These are phyloP conservation scores for Takifugu bimaculatus DNA, from an alignment of 2,113 vertebrate species.

Conservation along the genomic window DNA sequence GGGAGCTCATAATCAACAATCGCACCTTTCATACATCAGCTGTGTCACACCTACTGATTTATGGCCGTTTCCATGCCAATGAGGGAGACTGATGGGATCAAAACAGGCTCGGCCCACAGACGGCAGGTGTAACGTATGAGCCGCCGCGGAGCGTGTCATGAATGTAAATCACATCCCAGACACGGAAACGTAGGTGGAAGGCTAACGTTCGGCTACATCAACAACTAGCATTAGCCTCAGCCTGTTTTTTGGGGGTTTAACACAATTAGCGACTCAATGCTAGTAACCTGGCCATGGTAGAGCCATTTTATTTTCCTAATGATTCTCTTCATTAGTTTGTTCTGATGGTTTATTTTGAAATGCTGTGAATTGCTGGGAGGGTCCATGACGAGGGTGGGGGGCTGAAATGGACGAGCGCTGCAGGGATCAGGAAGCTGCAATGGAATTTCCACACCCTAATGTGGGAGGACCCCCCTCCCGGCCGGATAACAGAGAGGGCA, in stretches of 20 bases:
- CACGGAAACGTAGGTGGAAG: background rate
- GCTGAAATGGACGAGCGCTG: constrained; percentile 9
- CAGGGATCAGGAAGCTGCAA: constrained; percentile 51
- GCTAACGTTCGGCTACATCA: no score
- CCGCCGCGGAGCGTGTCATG: constrained; percentile 12
- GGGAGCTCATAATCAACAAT: constrained; percentile 27
- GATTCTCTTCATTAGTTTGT: no score
- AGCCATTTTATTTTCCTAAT: no score
- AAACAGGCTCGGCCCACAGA: constrained; percentile 1
- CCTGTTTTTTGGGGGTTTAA: no score
- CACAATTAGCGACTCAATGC: no score
- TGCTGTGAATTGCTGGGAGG: background rate
- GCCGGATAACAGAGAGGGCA: constrained; percentile 42
- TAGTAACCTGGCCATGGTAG: no score
- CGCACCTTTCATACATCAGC: constrained; percentile 35
- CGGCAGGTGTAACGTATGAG: constrained; percentile 21
- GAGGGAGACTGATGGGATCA: constrained; percentile 16
- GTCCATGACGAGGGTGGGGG: background rate
- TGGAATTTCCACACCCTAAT: constrained; percentile 60
- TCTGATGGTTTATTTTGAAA: background rate
- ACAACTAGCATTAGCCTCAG: no score
- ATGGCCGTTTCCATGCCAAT: constrained; percentile 27
- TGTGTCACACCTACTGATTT: constrained; percentile 1
- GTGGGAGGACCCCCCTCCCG: constrained; percentile 44
- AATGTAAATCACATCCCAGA: constrained; percentile 28